Evolutionary conservation across 2,113 vertebrate species (phyloP).

Genomic region (Steatornis caripensis): DNA sequence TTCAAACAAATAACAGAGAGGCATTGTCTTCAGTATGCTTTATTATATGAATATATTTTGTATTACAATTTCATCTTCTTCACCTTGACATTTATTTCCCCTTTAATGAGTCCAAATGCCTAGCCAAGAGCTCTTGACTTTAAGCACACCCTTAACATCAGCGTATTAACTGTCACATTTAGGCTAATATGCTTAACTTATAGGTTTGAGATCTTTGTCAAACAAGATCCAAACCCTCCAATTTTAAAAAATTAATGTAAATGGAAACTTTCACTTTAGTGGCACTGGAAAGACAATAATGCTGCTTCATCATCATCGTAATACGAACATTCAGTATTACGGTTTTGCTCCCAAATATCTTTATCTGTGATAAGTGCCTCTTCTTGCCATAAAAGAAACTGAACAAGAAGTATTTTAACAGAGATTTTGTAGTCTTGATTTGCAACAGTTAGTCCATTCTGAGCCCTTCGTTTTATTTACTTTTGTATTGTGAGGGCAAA

Average conservation of each 20-base stretch:
- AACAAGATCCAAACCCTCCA: not conserved
- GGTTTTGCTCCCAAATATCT: not conserved
- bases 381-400: not conserved
- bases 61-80: conserved; percentile 16
- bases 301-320: not conserved
- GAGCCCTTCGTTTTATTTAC: conserved; percentile 35
- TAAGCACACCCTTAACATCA: conserved; percentile 17
- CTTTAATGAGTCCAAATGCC: conserved; percentile 25
- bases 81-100: conserved; percentile 37
- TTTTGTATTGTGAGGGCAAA: conserved; percentile 19
- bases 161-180: conserved; percentile 34
- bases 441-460: conserved; percentile 8
- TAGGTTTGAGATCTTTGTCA: not conserved
- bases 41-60: conserved; percentile 27
- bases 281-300: not conserved
- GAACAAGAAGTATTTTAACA: not conserved
- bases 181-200: not conserved
- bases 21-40: not conserved
- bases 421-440: conserved; percentile 23
- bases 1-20: not conserved
- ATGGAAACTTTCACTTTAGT: not conserved
- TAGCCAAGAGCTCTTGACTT: conserved; percentile 19
- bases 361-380: not conserved
- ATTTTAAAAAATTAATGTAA: not conserved
- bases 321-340: not conserved